Base-by-base conservation (phyloP, 2,888 invertebrate genomes). In the Agonopterix subpropinquella region DNA sequence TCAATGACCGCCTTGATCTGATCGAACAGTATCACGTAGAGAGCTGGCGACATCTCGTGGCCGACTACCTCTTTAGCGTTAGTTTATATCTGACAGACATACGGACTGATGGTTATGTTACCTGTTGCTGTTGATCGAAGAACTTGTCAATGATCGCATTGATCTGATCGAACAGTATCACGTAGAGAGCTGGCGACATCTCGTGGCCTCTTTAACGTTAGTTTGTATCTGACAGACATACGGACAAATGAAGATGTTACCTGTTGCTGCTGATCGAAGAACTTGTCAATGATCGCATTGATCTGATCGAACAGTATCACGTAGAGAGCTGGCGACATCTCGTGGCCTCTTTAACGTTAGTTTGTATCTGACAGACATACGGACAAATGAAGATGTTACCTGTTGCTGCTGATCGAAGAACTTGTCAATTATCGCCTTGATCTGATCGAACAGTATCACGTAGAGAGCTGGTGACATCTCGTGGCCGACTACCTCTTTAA, bases 21-120 rank as follows among this genome's bases (percentile, higher is more conserved):
- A 76, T 99, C 98, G 73, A 99, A 99, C 1, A 98, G 90, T 69
- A 98, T 98, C 0, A 98, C 98, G 78, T 98, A 98, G 0, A 99
- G 89, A 0, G 97, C n/a, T 0, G 98, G 95, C 18, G 97, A 97
- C 95, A 98, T 96, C 86, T 99, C 98, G 64, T 97, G 95, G 0
- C 98, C n/a, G n/a, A n/a, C n/a, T n/a, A n/a, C n/a, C 98, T 98
- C 98, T 70, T 98, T 98, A 0, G 99, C 97, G 75, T 98, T 96
- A 54, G 95, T 96, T 73, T 98, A 98, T 59, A 99, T 98, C 77
- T 97, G 96, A 1, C 94, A 92, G 0, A 98, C 98, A 78, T 15
- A 15, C 15, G 15, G 3, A 15, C 15, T 2, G 3, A 15, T 15
- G 3, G 3, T 15, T 2, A 15, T 15, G 15, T 15, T 15, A 94